A percentile compares a stretch with the other conserved stretches of the same genome.
phyloP scores from a whole-genome alignment of 2,797 vertebrate genomes.

The Galago senegalensis region DNA sequence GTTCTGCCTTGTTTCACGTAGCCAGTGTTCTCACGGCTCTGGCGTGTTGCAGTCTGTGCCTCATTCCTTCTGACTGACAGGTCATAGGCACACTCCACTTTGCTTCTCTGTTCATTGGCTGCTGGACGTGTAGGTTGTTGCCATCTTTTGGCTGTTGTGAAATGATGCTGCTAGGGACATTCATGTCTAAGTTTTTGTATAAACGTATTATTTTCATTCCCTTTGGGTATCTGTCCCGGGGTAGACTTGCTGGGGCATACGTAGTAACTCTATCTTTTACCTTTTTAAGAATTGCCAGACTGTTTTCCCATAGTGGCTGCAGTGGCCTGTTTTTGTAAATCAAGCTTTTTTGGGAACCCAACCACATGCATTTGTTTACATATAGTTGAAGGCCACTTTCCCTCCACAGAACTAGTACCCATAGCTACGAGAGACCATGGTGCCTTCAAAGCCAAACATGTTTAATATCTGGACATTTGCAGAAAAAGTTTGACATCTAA shows the following conservation, averaged over 20 bases:
- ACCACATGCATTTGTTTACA: background rate
- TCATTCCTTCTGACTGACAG: background rate
- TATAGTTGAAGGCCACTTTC: background rate
- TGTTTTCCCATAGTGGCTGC: background rate
- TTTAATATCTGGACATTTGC: background rate
- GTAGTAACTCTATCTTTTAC: background rate
- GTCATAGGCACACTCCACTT: background rate
- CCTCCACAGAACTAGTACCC: background rate
- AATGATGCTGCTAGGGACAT: background rate
- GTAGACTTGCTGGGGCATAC: background rate
- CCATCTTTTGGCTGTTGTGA: background rate
- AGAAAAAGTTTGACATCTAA: background rate
- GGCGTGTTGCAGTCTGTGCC: background rate
- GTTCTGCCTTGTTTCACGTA: background rate
- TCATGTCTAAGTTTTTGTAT: background rate
- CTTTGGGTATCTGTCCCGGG: background rate
- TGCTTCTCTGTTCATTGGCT: background rate
- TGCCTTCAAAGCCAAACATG: background rate
- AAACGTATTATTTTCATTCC: background rate
- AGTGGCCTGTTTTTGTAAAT: background rate
- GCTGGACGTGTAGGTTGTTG: background rate
- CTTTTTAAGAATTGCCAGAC: background rate
- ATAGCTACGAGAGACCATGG: background rate
- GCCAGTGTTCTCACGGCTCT: background rate
- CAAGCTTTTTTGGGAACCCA: background rate